Base-by-base conservation (phyloP, 37 sponge, comb jelly and placozoan genomes). In the Hexactinellida sp. region DNA sequence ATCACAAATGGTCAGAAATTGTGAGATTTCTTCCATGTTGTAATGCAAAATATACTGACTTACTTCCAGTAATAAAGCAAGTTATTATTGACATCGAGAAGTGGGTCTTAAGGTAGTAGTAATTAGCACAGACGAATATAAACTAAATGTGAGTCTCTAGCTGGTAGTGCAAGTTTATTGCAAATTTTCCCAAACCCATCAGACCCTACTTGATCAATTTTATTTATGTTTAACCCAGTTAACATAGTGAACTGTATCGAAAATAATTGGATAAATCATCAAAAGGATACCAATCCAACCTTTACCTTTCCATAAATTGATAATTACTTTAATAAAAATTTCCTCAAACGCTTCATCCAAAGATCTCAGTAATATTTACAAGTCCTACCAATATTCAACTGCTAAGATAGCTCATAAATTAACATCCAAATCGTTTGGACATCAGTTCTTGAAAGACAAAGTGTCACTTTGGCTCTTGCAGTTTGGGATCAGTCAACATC, bases 1-100 rank as follows among this genome's bases (percentile, higher is more conserved):
- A 21, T 63, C 76, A 63, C 76, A 63, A 63, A 63, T 63, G 76
- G 76, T 63, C 76, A 32, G 76, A 63, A 63, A 63, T 63, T 63
- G 76, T 63, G 32, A 63, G 34, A 63, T 23, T 63, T n/a, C 76
- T 63, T 32, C 76, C 76, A 63, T 63, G 76, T 63, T 63, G 76
- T n/a, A 28, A 63, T 63, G 76, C 76, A 25, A 63, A 63, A 63
- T 63, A 7, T 63, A 21, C 76, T 63, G 76, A 63, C 34, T 63
- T 63, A n/a, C 76, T 63, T 63, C 76, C 32, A 63, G 30, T 63
- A 63, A n/a, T 63, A 28, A 63, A n/a, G 34, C 76, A 63, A 63
- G 34, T 63, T 63, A 63, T 63, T 63, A 63, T 63, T 63, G 76
- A 63, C 76, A 63, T 63, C 76, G 34, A 63, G 76, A 63, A 63